Conservation (phyloP, 2,113 vertebrate genomes). For the Microcebus murinus region DNA sequence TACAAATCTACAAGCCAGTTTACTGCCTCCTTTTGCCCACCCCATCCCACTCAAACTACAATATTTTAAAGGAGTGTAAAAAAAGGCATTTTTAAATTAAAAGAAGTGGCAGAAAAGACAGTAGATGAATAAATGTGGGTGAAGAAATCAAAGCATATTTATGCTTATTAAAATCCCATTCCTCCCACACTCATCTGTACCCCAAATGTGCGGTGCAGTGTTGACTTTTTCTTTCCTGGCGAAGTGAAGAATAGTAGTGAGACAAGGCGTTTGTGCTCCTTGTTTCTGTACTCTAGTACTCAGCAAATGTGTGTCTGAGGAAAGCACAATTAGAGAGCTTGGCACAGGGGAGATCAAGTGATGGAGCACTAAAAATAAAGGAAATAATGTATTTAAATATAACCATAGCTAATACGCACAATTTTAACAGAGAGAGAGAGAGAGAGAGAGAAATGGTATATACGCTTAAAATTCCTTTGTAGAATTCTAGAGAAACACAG, state of each 20-base stretch:
- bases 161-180: background rate
- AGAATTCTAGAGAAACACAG: constrained; percentile 3
- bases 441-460: background rate
- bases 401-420: background rate
- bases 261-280: background rate
- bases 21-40: background rate
- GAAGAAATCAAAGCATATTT: background rate
- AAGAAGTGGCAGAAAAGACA: background rate
- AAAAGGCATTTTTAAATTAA: background rate
- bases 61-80: background rate
- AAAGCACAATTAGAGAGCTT: background rate
- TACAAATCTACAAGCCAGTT: background rate
- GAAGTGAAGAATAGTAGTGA: background rate
- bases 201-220: background rate
- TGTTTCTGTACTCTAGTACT: background rate
- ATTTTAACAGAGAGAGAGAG: background rate
- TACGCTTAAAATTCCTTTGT: background rate
- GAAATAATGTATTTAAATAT: background rate
- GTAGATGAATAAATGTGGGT: background rate
- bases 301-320: background rate
- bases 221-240: background rate
- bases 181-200: background rate
- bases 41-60: background rate
- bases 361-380: background rate
- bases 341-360: background rate